Evolutionary conservation across 2,113 vertebrate species (phyloP).

Genomic region (Colius striatus): DNA sequence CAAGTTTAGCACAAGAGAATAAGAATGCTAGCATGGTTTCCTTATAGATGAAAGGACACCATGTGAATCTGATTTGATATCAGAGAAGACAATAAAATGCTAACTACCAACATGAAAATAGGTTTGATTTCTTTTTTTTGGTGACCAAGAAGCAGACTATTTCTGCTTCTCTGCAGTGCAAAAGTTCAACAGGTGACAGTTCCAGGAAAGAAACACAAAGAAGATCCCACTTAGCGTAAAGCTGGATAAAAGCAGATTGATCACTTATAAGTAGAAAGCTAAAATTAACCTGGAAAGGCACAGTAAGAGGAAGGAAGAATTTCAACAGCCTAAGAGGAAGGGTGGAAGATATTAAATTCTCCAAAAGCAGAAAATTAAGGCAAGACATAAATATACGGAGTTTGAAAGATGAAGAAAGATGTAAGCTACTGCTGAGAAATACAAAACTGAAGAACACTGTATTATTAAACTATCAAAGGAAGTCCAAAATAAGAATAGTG

Average conservation of each 20-base stretch:
- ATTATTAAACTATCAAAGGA: background rate
- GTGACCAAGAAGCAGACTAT: background rate
- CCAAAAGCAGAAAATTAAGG: background rate
- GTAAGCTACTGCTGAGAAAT: background rate
- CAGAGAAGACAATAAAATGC: background rate
- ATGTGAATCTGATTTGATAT: background rate
- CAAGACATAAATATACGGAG: background rate
- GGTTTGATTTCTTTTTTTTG: background rate
- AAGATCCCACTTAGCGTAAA: slow-evolving; percentile 47
- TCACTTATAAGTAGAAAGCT: background rate
- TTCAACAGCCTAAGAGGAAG: background rate
- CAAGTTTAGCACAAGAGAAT: background rate
- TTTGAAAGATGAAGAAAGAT: background rate
- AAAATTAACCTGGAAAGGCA: slow-evolving; percentile 9
- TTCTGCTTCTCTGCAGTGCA: background rate
- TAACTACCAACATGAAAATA: background rate
- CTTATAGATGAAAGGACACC: background rate
- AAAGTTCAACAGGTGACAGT: slow-evolving; percentile 17
- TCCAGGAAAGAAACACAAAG: slow-evolving; percentile 8
- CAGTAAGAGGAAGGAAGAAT: background rate
- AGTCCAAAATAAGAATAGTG: background rate
- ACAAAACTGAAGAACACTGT: background rate
- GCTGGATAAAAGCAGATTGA: slow-evolving; percentile 12
- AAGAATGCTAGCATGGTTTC: background rate
- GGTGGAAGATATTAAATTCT: background rate